These are phyloP conservation scores for Drosophila cardini DNA, from an alignment of 1,140 invertebrate species.

Conservation along the genomic window DNA sequence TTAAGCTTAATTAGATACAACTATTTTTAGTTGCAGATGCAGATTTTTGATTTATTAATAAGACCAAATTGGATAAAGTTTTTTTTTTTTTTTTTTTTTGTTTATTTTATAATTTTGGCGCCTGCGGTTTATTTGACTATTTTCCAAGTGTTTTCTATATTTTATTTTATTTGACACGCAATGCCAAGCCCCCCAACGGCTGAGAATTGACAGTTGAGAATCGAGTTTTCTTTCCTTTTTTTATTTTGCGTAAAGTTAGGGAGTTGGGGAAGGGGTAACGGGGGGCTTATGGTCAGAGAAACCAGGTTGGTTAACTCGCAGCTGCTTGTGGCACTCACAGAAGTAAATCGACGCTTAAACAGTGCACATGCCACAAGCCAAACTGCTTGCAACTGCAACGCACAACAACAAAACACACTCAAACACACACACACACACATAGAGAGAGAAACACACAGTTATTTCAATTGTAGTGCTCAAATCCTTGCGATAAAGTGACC, in stretches of 20 bases:
- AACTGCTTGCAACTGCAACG: slow-evolving; percentile 1
- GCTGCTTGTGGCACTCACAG: slow-evolving; percentile 58
- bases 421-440: not conserved
- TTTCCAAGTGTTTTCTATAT: slow-evolving; percentile 1
- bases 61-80: slow-evolving; percentile 46
- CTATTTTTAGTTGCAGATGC: slow-evolving; percentile 39
- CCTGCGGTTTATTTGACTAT: slow-evolving; percentile 61
- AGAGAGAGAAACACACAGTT: not conserved
- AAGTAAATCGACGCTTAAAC: slow-evolving; percentile 74
- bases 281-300: slow-evolving; percentile 32
- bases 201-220: slow-evolving; percentile 26
- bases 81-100: not conserved
- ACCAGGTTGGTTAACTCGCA: slow-evolving; percentile 66
- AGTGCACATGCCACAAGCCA: slow-evolving; percentile 60
- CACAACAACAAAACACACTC: not conserved
- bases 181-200: slow-evolving; percentile 54
- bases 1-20: slow-evolving; percentile 47
- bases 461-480: slow-evolving; percentile 28
- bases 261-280: too few relatives aligned
- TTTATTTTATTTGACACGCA: slow-evolving; percentile 53
- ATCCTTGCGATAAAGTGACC: slow-evolving; percentile 19
- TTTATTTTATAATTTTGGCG: slow-evolving; percentile 47
- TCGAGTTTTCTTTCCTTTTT: slow-evolving; percentile 49
- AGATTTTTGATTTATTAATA: slow-evolving; percentile 78
- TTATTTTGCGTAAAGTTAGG: too few relatives aligned